Evolutionary conservation across 2,888 invertebrate species (phyloP).

Genomic region (Campoletis raptor): DNA sequence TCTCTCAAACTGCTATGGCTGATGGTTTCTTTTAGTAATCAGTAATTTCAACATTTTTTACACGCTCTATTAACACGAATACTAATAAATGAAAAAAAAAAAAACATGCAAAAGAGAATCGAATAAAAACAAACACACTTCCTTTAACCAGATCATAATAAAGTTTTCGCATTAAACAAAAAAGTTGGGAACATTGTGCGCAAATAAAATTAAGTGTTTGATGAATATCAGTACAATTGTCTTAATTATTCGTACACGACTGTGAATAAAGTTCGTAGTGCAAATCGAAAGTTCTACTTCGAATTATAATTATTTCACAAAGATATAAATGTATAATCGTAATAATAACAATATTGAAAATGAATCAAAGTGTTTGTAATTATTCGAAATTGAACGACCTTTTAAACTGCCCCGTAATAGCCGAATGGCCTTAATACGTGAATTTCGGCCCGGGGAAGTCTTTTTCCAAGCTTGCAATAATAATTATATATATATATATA

Average conservation of each 20-base stretch:
- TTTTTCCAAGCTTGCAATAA: background rate
- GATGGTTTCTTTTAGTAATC: too few species aligned
- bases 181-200: background rate
- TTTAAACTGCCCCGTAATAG: conserved; percentile 1
- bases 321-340: background rate
- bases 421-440: background rate
- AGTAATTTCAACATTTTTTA: background rate
- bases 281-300: background rate
- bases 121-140: background rate
- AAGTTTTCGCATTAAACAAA: background rate
- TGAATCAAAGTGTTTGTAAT: background rate
- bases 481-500: background rate
- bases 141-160: background rate
- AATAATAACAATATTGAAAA: background rate
- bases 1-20: background rate
- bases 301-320: background rate
- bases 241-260: background rate
- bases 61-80: background rate
- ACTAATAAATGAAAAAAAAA: background rate
- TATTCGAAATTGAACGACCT: conserved; percentile 4
- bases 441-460: background rate
- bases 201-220: background rate
- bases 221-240: background rate
- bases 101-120: background rate
- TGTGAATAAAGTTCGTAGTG: background rate